Percentiles rank a stretch among this genome's conserved stretches.
These are phyloP conservation scores for Caenorhabditis sp. DNA, from an alignment of 2,888 invertebrate species.

Conservation along the genomic window DNA sequence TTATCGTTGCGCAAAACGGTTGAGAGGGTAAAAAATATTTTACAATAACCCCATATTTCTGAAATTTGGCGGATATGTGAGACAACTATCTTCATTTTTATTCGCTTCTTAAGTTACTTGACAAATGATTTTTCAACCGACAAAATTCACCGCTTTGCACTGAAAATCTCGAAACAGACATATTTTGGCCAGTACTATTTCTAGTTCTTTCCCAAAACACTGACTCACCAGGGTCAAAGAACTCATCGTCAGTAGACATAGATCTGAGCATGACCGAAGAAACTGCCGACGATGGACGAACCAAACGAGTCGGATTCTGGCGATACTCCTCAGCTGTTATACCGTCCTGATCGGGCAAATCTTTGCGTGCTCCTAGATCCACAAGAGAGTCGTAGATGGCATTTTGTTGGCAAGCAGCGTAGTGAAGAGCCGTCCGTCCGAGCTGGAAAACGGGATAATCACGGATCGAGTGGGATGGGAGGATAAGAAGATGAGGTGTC, in stretches of 20 bases:
- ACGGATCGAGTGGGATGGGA: constrained; percentile 39
- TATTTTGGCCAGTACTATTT: too few species aligned
- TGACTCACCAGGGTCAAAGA: constrained; percentile 77
- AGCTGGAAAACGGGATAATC: constrained; percentile 64
- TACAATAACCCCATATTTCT: too few species aligned
- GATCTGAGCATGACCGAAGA: constrained; percentile 71
- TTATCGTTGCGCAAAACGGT: too few species aligned
- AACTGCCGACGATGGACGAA: constrained; percentile 74
- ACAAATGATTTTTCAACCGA: too few species aligned
- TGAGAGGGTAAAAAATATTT: too few species aligned
- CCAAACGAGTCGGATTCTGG: constrained; percentile 71
- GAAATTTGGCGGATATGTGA: too few species aligned
- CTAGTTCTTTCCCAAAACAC: too few species aligned
- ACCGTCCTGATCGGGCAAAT: constrained; percentile 81
- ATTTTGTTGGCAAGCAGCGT: constrained; percentile 81
- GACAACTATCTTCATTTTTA: too few species aligned
- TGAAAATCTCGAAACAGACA: too few species aligned
- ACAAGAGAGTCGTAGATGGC: constrained; percentile 83
- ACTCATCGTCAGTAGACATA: constrained; percentile 75
- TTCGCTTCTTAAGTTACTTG: too few species aligned
- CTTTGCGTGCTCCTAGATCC: constrained; percentile 78
- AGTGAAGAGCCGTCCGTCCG: constrained; percentile 80
- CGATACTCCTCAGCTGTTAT: constrained; percentile 76
- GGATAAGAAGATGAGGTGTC: not conserved
- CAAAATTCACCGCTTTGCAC: too few species aligned